Conservation (phyloP, 2,888 invertebrate species). For the Amphipyra tragopoginis region DNA sequence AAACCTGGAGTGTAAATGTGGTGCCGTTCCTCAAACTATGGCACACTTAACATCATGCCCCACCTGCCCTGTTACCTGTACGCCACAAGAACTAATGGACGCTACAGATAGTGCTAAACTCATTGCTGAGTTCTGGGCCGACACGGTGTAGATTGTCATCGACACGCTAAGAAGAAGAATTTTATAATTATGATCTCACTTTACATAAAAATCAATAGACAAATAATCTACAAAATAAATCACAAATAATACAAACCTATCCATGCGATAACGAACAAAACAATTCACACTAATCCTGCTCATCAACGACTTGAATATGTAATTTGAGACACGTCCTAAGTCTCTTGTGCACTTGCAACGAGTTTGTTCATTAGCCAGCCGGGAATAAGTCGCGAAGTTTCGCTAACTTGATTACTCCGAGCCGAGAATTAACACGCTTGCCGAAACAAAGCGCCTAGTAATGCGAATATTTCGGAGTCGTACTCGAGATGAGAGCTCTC, state of each 20-base stretch:
- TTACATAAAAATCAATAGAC: too few relatives aligned
- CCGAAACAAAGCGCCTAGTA: constrained; percentile 59
- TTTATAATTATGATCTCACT: too few relatives aligned
- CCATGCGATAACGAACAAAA: constrained; percentile 20
- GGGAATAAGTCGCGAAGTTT: constrained; percentile 77
- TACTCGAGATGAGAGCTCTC: constrained; percentile 29
- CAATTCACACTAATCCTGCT: constrained; percentile 27
- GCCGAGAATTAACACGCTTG: constrained; percentile 56
- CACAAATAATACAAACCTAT: neutral
- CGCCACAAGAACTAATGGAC: too few relatives aligned
- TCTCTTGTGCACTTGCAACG: constrained; percentile 70
- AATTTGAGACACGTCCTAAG: constrained; percentile 73
- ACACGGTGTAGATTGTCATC: too few relatives aligned
- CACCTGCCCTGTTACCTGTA: too few relatives aligned
- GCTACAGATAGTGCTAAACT: too few relatives aligned
- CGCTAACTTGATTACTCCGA: constrained; percentile 62
- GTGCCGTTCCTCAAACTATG: too few relatives aligned
- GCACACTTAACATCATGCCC: too few relatives aligned
- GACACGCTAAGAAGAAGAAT: too few relatives aligned
- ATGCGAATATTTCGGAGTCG: constrained; percentile 41
- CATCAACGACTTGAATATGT: constrained; percentile 61
- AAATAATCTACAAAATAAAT: constrained; percentile 1
- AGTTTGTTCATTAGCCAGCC: constrained; percentile 79
- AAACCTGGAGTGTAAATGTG: too few relatives aligned
- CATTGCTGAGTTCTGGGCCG: too few relatives aligned